Conservation (phyloP, 2,113 vertebrate species). For the Cavia porcellus region DNA sequence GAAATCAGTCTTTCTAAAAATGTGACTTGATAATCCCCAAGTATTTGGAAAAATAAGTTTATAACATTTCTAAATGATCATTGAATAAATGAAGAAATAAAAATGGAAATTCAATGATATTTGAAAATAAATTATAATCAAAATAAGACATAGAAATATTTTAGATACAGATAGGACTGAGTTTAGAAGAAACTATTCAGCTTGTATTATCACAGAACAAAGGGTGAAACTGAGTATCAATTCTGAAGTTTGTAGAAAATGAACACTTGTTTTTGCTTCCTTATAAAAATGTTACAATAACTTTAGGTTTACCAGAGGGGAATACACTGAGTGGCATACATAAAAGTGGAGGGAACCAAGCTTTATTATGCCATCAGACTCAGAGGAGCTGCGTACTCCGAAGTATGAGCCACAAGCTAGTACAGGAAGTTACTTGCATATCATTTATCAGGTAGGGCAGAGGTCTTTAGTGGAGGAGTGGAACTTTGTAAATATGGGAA, state of each 20-base stretch:
- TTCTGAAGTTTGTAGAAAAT: not conserved
- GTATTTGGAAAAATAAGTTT: not conserved
- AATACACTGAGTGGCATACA: not conserved
- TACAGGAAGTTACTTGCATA: not conserved
- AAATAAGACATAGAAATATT: not conserved
- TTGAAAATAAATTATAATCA: not conserved
- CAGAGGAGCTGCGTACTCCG: not conserved
- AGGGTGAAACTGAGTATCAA: not conserved
- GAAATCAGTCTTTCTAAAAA: not conserved
- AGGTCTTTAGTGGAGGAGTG: not conserved
- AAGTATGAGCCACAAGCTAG: not conserved
- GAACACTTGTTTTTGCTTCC: not conserved
- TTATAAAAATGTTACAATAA: not conserved
- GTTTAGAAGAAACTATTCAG: not conserved
- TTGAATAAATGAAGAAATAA: not conserved
- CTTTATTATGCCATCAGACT: not conserved
- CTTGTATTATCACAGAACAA: not conserved
- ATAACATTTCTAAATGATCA: not conserved
- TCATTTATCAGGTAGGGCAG: not conserved
- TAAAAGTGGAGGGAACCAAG: not conserved
- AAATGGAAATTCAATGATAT: not conserved
- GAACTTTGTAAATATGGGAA: not conserved
- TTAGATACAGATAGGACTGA: not conserved
- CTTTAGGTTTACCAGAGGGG: not conserved
- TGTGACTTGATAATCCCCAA: not conserved